A percentile compares a stretch with the other conserved stretches of the same genome.
phyloP scores from a whole-genome alignment of 2,113 vertebrate genomes.

The Phalacrocorax carbo region DNA sequence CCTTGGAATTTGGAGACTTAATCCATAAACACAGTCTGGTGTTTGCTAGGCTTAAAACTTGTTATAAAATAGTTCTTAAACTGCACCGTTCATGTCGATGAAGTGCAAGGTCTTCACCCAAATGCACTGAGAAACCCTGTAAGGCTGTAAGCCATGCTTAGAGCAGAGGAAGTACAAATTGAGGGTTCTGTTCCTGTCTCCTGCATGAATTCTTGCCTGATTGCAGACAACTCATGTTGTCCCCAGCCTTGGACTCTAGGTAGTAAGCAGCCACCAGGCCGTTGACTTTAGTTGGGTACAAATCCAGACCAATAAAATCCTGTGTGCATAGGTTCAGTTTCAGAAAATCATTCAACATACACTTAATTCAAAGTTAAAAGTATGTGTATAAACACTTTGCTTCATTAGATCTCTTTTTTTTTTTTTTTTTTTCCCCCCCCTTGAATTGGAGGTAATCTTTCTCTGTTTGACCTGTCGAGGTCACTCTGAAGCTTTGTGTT shows the following conservation, averaged over 20 bases:
- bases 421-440: no score
- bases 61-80: not conserved
- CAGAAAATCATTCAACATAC: not conserved
- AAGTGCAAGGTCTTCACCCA: not conserved
- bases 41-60: not conserved
- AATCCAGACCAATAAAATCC: not conserved
- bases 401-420: not conserved
- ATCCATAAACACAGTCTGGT: not conserved
- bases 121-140: not conserved
- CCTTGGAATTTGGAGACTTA: not conserved
- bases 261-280: not conserved
- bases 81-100: not conserved
- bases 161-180: not conserved
- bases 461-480: rapidly evolving
- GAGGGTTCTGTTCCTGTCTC: not conserved
- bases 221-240: not conserved
- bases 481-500: not conserved
- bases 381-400: not conserved
- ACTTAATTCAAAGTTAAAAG: not conserved
- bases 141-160: not conserved
- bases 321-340: not conserved
- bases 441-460: not conserved
- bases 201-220: not conserved
- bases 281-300: not conserved
- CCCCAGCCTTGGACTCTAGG: not conserved